These are phyloP conservation scores for Paralichthys olivaceus DNA, from an alignment of 2,113 vertebrate genomes.

Conservation along the genomic window DNA sequence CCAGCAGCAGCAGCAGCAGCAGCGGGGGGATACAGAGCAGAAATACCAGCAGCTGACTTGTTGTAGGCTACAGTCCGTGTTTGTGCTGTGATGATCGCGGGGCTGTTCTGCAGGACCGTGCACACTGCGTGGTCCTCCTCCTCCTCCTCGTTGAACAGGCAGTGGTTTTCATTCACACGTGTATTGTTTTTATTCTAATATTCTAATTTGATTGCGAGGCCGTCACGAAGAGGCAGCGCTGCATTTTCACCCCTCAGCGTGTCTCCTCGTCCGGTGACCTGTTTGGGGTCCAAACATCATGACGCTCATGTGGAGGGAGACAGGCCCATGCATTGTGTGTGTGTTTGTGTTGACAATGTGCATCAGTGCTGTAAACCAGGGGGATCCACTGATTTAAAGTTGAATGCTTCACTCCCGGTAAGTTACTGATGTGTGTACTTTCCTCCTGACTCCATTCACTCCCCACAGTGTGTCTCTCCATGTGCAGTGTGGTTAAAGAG, in stretches of 20 bases:
- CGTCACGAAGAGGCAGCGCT: not conserved
- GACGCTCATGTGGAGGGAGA: slow-evolving; percentile 37
- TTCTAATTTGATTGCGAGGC: slow-evolving; percentile 5
- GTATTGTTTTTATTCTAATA: not conserved
- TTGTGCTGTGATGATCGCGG: slow-evolving; percentile 36
- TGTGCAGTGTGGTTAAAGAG: slow-evolving; percentile 31
- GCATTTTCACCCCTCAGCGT: slow-evolving; percentile 1
- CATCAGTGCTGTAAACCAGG: no score
- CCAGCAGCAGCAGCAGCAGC: no score
- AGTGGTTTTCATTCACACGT: slow-evolving; percentile 16
- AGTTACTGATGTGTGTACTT: slow-evolving; percentile 50
- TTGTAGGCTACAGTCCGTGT: slow-evolving; percentile 10
- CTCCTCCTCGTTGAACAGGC: slow-evolving; percentile 4
- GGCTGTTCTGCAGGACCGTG: slow-evolving; percentile 50
- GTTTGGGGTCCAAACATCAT: slow-evolving; percentile 53
- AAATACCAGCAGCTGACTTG: slow-evolving; percentile 62
- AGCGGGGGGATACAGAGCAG: not conserved
- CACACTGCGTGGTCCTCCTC: not conserved
- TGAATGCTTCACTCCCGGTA: slow-evolving; percentile 37
- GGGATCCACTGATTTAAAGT: no score
- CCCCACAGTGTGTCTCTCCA: not conserved
- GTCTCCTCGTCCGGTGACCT: slow-evolving; percentile 30
- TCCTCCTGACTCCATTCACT: slow-evolving; percentile 21
- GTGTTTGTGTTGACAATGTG: not conserved
- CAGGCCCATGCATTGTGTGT: slow-evolving; percentile 44